These are phyloP conservation scores for Gila robusta DNA, from an alignment of 2,797 vertebrate species.

Conservation along the genomic window DNA sequence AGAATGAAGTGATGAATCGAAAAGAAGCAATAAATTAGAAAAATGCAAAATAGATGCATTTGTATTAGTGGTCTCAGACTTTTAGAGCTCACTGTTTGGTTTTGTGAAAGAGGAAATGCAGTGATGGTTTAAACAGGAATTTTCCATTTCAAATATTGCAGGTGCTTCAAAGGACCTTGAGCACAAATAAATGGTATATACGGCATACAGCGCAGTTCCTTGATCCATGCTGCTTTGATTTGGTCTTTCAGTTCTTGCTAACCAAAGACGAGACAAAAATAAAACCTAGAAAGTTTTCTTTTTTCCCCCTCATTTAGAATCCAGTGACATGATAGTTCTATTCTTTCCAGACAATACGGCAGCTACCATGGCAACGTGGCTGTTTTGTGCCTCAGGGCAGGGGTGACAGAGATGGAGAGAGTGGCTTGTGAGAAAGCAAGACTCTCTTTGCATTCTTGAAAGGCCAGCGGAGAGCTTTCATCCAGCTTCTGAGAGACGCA, in stretches of 20 bases:
- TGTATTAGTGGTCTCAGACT: neutral
- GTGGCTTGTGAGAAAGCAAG: slow-evolving; percentile 66
- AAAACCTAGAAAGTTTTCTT: slow-evolving; percentile 25
- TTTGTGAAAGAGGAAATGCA: slow-evolving; percentile 6
- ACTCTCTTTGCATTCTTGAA: slow-evolving; percentile 71
- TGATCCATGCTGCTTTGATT: slow-evolving; percentile 20
- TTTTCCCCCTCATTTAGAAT: slow-evolving; percentile 53
- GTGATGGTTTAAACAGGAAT: neutral
- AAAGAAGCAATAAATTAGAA: neutral
- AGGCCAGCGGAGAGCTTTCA: slow-evolving; percentile 51
- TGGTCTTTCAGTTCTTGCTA: slow-evolving; percentile 7
- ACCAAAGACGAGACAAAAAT: slow-evolving; percentile 34
- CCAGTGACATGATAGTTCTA: slow-evolving; percentile 65
- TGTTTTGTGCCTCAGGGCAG: slow-evolving; percentile 66
- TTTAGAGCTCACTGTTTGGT: neutral
- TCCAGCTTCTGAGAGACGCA: slow-evolving; percentile 35
- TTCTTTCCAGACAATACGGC: slow-evolving; percentile 72
- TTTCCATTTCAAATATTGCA: slow-evolving; percentile 28
- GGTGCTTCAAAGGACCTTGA: slow-evolving; percentile 23
- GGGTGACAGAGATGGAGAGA: slow-evolving; percentile 77
- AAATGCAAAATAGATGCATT: neutral
- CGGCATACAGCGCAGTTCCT: neutral
- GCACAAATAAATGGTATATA: slow-evolving; percentile 15
- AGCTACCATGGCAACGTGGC: slow-evolving; percentile 74
- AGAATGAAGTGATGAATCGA: neutral